A percentile compares a stretch with the other conserved stretches of the same genome.
Conservation (phyloP, 2,113 vertebrate species). For the Bagarius yarrelli region DNA sequence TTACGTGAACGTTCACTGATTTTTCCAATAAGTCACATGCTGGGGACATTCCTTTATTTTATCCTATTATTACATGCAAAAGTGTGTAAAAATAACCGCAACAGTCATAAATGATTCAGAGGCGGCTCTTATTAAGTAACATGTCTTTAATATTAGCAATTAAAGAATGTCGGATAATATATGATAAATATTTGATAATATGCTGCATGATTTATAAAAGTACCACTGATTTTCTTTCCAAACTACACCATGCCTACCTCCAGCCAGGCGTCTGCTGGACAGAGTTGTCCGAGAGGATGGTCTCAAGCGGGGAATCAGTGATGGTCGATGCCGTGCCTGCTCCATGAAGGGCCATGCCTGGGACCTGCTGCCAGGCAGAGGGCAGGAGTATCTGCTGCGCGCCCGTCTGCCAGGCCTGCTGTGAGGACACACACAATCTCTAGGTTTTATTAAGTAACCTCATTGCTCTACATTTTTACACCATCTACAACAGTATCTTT, state of each 20-base stretch:
- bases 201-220: not conserved
- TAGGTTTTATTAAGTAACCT: not conserved
- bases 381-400: conserved; percentile 97
- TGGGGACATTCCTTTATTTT: not conserved
- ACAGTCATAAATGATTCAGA: not conserved
- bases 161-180: not conserved
- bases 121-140: not conserved
- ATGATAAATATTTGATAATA: not conserved
- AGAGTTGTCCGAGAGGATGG: conserved; percentile 77
- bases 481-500: not conserved
- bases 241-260: conserved; percentile 74
- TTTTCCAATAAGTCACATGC: not conserved
- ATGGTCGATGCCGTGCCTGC: conserved; percentile 80
- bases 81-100: not conserved
- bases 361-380: conserved; percentile 95
- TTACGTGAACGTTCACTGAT: not conserved
- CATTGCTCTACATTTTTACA: not conserved
- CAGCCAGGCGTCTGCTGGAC: conserved; percentile 85
- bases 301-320: conserved; percentile 69
- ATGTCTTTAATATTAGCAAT: not conserved
- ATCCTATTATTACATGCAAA: not conserved
- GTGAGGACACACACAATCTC: conserved; percentile 39
- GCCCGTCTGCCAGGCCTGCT: conserved; percentile 97
- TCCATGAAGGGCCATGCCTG: conserved; percentile 89
- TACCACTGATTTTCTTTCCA: not conserved